These are phyloP conservation scores for Scaptomyza tumidula DNA, from an alignment of 2,888 invertebrate species.

Conservation along the genomic window DNA sequence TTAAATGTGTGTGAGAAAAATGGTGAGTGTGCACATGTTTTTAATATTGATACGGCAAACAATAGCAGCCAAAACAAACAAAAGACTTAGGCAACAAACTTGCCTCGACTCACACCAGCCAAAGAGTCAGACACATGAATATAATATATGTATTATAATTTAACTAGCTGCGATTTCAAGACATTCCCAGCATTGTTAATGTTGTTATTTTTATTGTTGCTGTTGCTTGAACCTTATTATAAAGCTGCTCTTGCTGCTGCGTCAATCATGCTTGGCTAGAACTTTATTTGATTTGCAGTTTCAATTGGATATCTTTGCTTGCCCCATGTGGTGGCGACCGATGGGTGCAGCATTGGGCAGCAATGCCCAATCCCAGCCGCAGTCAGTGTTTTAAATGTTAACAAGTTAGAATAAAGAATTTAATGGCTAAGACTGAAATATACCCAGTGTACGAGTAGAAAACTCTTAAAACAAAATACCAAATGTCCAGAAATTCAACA, in stretches of 20 bases:
- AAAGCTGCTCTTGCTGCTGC: constrained; percentile 31
- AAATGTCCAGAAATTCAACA: too few relatives aligned
- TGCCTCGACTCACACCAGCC: constrained; percentile 30
- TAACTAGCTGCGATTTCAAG: constrained; percentile 68
- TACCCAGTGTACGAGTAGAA: constrained; percentile 15
- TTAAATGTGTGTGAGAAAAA: constrained; percentile 64
- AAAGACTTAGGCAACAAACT: constrained; percentile 78
- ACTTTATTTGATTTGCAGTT: constrained; percentile 55
- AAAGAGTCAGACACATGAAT: constrained; percentile 32
- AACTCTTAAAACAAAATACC: neutral
- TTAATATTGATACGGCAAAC: constrained; percentile 58
- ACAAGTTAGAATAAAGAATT: constrained; percentile 15
- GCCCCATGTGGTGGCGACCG: constrained; percentile 47
- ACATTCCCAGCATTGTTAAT: constrained; percentile 74
- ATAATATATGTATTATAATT: constrained; percentile 64
- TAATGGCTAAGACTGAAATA: neutral
- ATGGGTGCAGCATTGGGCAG: constrained; percentile 54
- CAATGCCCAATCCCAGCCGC: constrained; percentile 15
- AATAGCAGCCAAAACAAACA: constrained; percentile 48
- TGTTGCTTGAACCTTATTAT: constrained; percentile 20
- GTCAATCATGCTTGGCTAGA: constrained; percentile 59
- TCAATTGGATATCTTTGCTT: constrained; percentile 43
- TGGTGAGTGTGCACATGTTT: constrained; percentile 47
- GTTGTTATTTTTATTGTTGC: constrained; percentile 8
- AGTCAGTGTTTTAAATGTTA: constrained; percentile 43